Base-by-base conservation (phyloP, 2,888 invertebrate genomes). In the Gasteruption jaculator region DNA sequence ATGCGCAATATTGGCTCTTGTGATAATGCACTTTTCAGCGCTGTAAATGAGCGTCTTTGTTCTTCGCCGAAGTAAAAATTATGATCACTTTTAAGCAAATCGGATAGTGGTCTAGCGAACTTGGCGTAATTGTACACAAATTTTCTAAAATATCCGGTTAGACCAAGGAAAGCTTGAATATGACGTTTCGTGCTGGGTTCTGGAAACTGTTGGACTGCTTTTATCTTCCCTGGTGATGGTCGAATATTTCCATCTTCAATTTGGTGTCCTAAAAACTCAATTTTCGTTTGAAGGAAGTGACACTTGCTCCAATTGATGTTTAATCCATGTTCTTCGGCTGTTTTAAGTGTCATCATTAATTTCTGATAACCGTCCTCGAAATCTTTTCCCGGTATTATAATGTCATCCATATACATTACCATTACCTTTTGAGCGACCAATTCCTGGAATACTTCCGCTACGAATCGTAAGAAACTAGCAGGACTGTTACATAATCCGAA, bases 71-170 rank as follows among this genome's bases (percentile, higher is more conserved):
- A 22, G n/a, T 35, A 21, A 30, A 49, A 57, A n/a, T 19, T 20
- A 4, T 25, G 32, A 20, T 41, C 45, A 21, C 46, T 50, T 32
- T 45, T 48, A 5, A 46, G 45, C 18, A 58, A 35, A 15, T 49
- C 39, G 10, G 45, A 56, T 20, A 58, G 32, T 25, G 55, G 57
- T 47, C 46, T 45, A n/a, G 50, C 47, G n/a, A 49, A 52, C 10
- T 44, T n/a, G 12, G 24, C 22, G 12, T 22, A 35, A 5, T 22
- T 6, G 8, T 21, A 24, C 8, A 35, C 14, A 35, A 35, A 35
- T 22, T 35, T 35, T 5, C 24, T 6, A 12, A 35, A 35, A 22
- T 35, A 35, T 5, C 35, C 22, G n/a, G 35, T 35, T 12, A 35
- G 15, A 5, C 35, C 35, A 12, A 35, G 12, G 12, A 35, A 35